Conservation (phyloP, 2,797 vertebrate species). For the Spea hammondii region DNA sequence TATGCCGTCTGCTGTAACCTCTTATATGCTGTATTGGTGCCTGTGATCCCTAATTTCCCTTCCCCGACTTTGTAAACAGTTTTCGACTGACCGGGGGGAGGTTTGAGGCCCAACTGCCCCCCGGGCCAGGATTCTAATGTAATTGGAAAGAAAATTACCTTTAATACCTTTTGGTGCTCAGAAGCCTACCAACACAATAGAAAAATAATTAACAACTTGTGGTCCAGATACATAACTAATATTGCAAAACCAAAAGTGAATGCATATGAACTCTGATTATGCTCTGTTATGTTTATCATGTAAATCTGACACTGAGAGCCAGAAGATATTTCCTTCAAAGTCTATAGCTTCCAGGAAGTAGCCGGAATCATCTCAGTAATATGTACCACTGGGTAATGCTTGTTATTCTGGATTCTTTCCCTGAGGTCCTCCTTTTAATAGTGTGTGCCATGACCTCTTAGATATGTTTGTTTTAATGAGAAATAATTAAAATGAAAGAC, state of each 20-base stretch:
- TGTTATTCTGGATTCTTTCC: slow-evolving; percentile 29
- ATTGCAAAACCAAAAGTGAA: background rate
- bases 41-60: too few relatives aligned
- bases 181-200: background rate
- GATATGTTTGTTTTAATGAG: slow-evolving; percentile 44
- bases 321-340: background rate
- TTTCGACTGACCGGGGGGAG: too few relatives aligned
- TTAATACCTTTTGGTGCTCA: background rate
- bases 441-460: slow-evolving; percentile 20
- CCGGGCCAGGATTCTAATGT: too few relatives aligned
- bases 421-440: slow-evolving; percentile 1
- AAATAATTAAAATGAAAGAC: slow-evolving; percentile 42
- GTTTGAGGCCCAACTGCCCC: too few relatives aligned
- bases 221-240: background rate
- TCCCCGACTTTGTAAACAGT: too few relatives aligned
- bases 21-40: too few relatives aligned
- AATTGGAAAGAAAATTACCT: too few relatives aligned
- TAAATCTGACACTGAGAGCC: background rate
- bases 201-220: slow-evolving; percentile 6
- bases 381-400: slow-evolving; percentile 8
- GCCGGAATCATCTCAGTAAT: slow-evolving; percentile 4
- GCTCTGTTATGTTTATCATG: background rate
- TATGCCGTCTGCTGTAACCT: too few relatives aligned
- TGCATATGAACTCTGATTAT: background rate
- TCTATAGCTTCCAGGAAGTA: background rate